phyloP scores from a whole-genome alignment of 2,113 vertebrate species.

The Limanda limanda region DNA sequence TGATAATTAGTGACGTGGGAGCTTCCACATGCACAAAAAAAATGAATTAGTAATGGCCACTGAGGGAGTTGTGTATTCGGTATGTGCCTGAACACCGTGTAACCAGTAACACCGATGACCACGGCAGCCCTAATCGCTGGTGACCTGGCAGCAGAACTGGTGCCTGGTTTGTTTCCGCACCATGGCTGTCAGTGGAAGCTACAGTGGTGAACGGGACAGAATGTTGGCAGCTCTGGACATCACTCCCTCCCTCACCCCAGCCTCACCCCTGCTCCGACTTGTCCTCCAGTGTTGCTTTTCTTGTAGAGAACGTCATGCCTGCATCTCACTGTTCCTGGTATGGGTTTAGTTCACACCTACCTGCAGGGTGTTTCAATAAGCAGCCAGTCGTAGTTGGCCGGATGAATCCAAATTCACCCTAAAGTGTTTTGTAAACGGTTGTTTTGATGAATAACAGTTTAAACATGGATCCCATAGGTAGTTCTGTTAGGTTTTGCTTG shows the following conservation, averaged over 20 bases:
- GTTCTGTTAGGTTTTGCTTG: slow-evolving; percentile 62
- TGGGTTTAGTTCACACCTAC: slow-evolving; percentile 32
- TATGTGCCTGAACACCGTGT: neutral
- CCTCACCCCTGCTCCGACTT: neutral
- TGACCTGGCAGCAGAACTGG: slow-evolving; percentile 25
- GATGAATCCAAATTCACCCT: slow-evolving; percentile 9
- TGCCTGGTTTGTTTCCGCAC: neutral
- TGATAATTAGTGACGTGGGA: no score
- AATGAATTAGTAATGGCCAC: no score
- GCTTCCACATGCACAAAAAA: no score
- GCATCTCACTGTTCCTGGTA: slow-evolving; percentile 28
- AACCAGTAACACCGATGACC: neutral
- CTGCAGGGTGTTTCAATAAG: slow-evolving; percentile 41
- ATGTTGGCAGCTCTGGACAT: slow-evolving; percentile 20
- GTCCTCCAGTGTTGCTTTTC: slow-evolving; percentile 20
- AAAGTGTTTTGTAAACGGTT: slow-evolving; percentile 17
- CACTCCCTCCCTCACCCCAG: neutral
- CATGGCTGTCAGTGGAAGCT: slow-evolving; percentile 9
- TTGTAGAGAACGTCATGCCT: neutral
- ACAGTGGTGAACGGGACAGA: slow-evolving; percentile 28
- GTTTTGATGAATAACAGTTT: slow-evolving; percentile 39
- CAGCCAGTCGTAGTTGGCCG: slow-evolving; percentile 24
- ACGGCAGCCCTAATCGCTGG: neutral
- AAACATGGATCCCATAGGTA: slow-evolving; percentile 50
- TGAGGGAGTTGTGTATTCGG: no score